Evolutionary conservation across 2,888 invertebrate genomes (phyloP), one percentile per base, ranked within the genome.

Genomic region (Hedychridium roseum): DNA sequence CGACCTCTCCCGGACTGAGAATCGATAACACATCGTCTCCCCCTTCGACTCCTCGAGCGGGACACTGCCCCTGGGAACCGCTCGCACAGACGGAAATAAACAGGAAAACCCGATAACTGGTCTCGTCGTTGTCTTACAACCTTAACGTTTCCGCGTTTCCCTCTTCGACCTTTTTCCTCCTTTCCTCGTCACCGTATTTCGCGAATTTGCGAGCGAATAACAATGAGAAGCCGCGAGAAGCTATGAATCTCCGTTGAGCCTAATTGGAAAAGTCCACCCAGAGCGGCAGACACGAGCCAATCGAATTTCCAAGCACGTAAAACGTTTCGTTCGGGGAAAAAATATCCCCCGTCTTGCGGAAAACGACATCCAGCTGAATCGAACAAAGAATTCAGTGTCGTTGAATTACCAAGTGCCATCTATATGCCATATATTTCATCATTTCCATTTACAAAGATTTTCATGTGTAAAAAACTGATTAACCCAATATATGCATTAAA

Each of bases 201-300:
- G 28, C 16, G 28, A 42, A 42, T 45, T 21, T 17, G 27, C 34
- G 31, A 18, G 16, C 3, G 14, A 37, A n/a, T 20, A 21, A 36
- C 17, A 20, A 14, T 37, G 36, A 44, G 32, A 18, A 44, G n/a
- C n/a, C 26, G 30, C n/a, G 35, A 39, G 38, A 40, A 38, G 49
- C 55, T 57, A 62, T 68, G 68, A 70, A 68, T 70, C 70, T 65
- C 46, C 42, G 57, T 57, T 53, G 39, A 44, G 58, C 53, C 63
- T 70, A 70, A 70, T 70, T 70, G 69, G 64, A 70, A 69, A 70
- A 69, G 61, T 69, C 65, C 58, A 54, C 49, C 23, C 36, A 15
- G 44, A 31, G 52, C 30, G 30, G 48, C 54, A 46, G 47, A 54
- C 11, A 39, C 34, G 15, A 26, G 5, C 9, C 35, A 36, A 55